Evolutionary conservation across 2,888 invertebrate species (phyloP), one percentile per base, ranked within the genome.

Genomic region (Oxystoma pomonae): DNA sequence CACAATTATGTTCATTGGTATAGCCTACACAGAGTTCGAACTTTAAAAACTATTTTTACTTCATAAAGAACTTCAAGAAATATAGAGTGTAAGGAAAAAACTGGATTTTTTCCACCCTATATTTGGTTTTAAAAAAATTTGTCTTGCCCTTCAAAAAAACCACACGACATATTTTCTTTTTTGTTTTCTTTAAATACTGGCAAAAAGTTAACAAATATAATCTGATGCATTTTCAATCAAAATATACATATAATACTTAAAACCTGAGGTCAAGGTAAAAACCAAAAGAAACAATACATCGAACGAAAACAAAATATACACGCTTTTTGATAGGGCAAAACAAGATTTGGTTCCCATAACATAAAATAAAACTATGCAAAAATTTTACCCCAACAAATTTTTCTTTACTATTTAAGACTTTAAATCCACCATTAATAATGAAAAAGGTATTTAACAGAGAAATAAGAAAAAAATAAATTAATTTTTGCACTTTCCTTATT

Each of bases 1-100:
- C 65, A 66, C 68, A 53, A 19, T 19, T 19, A 53, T 19, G n/a
- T 53, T 74, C 73, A 74, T 74, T 75, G 74, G 74, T 75, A 76
- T 74, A 75, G 76, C 67, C 64, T 71, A 71, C 69, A 59, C 58
- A 70, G 72, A 74, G 73, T 74, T 74, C 72, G 68, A 55, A 59
- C 58, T 64, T 63, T 22, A 59, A 16, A 16, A 53, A 53, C 16
- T 53, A 3, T 9, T 53, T 16, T 53, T 53, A 9, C 53, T 53
- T 53, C 50, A n/a, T n/a, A n/a, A n/a, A n/a, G 12, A 35, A 35
- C 35, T 3, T 35, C 35, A 12, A 35, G 3, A 35, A 35, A 35
- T 35, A 35, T n/a, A n/a, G n/a, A n/a, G n/a, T n/a, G n/a, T n/a
- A n/a, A n/a, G n/a, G n/a, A n/a, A n/a, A n/a, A n/a, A n/a, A n/a